Conservation (phyloP, 2,113 vertebrate genomes). For the Saguinus midas region DNA sequence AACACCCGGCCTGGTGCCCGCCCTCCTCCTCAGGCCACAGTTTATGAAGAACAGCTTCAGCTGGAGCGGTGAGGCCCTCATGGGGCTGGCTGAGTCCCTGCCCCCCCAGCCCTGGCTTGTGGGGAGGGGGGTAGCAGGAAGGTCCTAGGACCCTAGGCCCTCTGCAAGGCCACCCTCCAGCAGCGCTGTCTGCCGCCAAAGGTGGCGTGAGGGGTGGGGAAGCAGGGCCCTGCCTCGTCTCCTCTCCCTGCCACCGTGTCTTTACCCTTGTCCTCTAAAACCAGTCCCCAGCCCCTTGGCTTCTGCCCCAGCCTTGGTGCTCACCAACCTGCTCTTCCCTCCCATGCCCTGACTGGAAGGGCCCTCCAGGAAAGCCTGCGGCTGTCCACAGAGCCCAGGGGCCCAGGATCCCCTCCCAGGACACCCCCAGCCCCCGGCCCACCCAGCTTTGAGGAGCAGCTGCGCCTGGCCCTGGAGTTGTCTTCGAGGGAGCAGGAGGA, state of each 20-base stretch:
- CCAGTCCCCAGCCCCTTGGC: not conserved
- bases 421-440: slow-evolving; percentile 66
- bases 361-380: slow-evolving; percentile 93
- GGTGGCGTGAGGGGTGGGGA: not conserved
- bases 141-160: not conserved
- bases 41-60: slow-evolving; percentile 92
- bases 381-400: slow-evolving; percentile 71
- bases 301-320: not conserved
- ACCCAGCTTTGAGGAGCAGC: slow-evolving; percentile 92
- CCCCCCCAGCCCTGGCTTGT: not conserved
- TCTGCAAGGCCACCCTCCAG: not conserved
- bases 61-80: slow-evolving; percentile 88
- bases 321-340: not conserved
- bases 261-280: not conserved
- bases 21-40: slow-evolving; percentile 82
- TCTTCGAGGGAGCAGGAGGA: slow-evolving; percentile 93
- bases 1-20: slow-evolving; percentile 84
- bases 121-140: not conserved
- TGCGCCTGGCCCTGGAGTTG: slow-evolving; percentile 93
- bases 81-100: not conserved
- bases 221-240: not conserved
- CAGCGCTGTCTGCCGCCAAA: not conserved
- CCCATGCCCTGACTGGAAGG: slow-evolving; percentile 72
- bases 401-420: slow-evolving; percentile 74
- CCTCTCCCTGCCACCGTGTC: not conserved